Evolutionary conservation across 2,888 invertebrate genomes (phyloP).

Genomic region (Heteromurus nitidus): DNA sequence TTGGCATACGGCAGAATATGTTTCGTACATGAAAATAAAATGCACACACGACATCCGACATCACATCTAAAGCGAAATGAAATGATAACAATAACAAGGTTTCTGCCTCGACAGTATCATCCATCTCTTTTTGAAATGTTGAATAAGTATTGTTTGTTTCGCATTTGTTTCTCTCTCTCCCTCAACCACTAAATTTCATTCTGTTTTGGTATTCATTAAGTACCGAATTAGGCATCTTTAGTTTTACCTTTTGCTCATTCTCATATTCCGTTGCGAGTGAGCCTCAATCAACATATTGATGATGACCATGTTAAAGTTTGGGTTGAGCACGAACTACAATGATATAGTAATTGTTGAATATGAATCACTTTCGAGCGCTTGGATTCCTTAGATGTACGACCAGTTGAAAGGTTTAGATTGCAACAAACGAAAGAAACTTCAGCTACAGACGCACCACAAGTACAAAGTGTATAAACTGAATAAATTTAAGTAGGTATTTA

Average conservation of each 20-base stretch:
- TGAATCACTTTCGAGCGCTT: neutral
- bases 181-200: neutral
- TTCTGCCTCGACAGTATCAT: slow-evolving; percentile 1
- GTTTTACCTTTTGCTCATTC: slow-evolving; percentile 9
- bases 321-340: slow-evolving; percentile 29
- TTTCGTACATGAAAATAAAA: slow-evolving; percentile 11
- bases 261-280: slow-evolving; percentile 11
- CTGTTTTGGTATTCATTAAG: slow-evolving; percentile 49
- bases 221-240: slow-evolving; percentile 48
- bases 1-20: neutral
- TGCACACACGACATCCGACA: neutral
- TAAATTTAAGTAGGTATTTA: slow-evolving; percentile 7
- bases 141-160: neutral
- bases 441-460: too few relatives aligned
- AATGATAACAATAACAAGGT: slow-evolving; percentile 12
- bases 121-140: neutral
- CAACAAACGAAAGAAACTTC: neutral
- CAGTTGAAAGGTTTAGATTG: neutral
- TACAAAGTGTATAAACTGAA: neutral
- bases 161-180: slow-evolving; percentile 8
- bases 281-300: neutral
- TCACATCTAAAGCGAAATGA: neutral
- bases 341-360: neutral
- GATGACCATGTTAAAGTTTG: slow-evolving; percentile 15
- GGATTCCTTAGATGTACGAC: neutral